These are phyloP conservation scores for Amphiduros pacificus DNA, from an alignment of 2,888 invertebrate species.

Conservation along the genomic window DNA sequence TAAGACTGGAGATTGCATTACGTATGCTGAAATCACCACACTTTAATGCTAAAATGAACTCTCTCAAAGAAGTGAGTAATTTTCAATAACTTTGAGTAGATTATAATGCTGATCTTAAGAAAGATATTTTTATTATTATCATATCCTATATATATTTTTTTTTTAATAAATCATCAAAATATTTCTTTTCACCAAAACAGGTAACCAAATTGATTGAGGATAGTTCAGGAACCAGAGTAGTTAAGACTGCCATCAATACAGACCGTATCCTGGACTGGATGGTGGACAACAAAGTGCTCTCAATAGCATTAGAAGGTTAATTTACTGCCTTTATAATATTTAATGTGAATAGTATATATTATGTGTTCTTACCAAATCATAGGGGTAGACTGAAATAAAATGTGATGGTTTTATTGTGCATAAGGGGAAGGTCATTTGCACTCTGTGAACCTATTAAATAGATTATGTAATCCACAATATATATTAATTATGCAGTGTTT, in stretches of 20 bases:
- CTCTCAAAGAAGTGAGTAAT: slow-evolving; percentile 60
- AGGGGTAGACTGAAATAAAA: too few relatives aligned
- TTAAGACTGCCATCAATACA: slow-evolving; percentile 51
- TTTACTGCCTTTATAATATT: neutral
- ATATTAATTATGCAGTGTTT: too few relatives aligned
- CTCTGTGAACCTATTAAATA: too few relatives aligned
- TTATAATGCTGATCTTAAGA: too few relatives aligned
- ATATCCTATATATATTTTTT: too few relatives aligned
- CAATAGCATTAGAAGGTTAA: slow-evolving; percentile 60
- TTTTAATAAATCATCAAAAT: too few relatives aligned
- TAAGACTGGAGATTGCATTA: slow-evolving; percentile 57
- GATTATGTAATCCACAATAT: too few relatives aligned
- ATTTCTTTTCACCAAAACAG: slow-evolving; percentile 33
- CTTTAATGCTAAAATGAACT: slow-evolving; percentile 63
- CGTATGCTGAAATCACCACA: slow-evolving; percentile 62
- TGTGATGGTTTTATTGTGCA: too few relatives aligned
- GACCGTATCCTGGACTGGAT: slow-evolving; percentile 62
- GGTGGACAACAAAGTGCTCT: slow-evolving; percentile 59
- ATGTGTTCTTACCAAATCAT: too few relatives aligned
- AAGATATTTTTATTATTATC: too few relatives aligned
- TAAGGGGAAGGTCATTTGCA: too few relatives aligned
- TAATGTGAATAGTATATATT: neutral
- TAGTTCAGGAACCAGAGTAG: slow-evolving; percentile 42
- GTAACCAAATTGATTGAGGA: slow-evolving; percentile 60
- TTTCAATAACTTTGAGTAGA: neutral